These are phyloP conservation scores for Aphelocoma coerulescens DNA, from an alignment of 2,113 vertebrate species.

Conservation along the genomic window DNA sequence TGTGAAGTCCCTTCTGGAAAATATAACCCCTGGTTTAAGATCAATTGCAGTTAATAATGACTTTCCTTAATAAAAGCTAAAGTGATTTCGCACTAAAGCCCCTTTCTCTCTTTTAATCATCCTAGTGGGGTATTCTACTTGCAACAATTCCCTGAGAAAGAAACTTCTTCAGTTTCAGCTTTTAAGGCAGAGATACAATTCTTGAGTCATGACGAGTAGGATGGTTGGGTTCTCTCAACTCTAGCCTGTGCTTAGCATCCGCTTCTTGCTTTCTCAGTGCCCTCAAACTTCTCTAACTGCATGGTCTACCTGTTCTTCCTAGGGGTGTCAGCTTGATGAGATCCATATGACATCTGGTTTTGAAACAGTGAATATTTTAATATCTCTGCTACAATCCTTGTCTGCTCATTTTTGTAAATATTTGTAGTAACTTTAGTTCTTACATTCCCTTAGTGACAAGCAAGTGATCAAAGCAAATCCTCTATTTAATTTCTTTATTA, in stretches of 20 bases:
- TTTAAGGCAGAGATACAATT: not conserved
- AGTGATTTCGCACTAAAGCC: not conserved
- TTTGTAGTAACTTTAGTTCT: not conserved
- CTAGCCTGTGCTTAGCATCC: not conserved
- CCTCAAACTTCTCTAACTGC: not conserved
- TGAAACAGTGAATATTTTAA: not conserved
- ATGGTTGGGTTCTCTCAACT: not conserved
- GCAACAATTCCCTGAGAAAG: not conserved
- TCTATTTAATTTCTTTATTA: not conserved
- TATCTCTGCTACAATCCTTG: not conserved
- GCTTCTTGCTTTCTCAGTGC: not conserved
- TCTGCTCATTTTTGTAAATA: not conserved
- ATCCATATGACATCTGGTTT: not conserved
- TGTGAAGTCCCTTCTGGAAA: not conserved
- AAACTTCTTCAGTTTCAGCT: not conserved
- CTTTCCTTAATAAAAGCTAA: not conserved
- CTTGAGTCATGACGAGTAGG: not conserved
- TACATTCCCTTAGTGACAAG: not conserved
- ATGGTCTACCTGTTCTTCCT: not conserved
- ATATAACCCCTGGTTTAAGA: not conserved
- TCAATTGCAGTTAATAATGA: not conserved
- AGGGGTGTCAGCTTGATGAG: not conserved
- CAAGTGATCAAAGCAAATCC: not conserved
- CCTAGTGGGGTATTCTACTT: not conserved
- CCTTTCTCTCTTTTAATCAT: not conserved